Base-by-base conservation (phyloP, 2,797 vertebrate species). In the Caiman crocodilus region DNA sequence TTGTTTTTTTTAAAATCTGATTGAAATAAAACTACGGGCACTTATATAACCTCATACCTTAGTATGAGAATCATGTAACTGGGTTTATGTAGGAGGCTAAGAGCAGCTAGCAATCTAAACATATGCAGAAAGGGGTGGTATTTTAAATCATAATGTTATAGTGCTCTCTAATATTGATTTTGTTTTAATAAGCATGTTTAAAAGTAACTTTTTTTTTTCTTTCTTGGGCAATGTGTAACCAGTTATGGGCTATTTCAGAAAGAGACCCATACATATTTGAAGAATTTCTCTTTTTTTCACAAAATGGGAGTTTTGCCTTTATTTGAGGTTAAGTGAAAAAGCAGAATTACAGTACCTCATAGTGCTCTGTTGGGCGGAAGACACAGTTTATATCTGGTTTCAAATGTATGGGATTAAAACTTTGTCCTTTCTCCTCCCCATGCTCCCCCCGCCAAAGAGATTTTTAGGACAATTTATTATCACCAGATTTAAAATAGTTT, bases 51-150 rank as follows among this genome's bases (percentile, higher is more conserved):
- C 90, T 58, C 76, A 80, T 42, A 90, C 60, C 65, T 85, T 71
- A 90, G 85, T n/a, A n/a, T n/a, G n/a, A n/a, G n/a, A 50, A 1
- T 93, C 95, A 92, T 7, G 61, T 69, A 96, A 96, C 35, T 0
- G 1, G 2, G 0, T 65, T 85, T 67, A 56, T 20, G 35, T 35
- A 67, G 90, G 79, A 94, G 85, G 26, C 7, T 87, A 85, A 74
- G 87, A 92, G 65, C 65, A 75, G 21, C 84, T 86, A 75, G 69
- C 32, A 57, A 67, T 79, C 56, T 89, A 89, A 96, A 93, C 94
- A 95, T 92, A 95, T 90, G 13, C 73, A 88, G 94, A 80, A 84
- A 90, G 88, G 60, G 83, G 6, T 82, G 69, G 32, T 58, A 84
- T 89, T 88, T 94, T 79, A 79, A 88, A 92, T 42, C 71, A 55